These are phyloP conservation scores for Syrphus vitripennis DNA, from an alignment of 2,888 invertebrate species.

Conservation along the genomic window DNA sequence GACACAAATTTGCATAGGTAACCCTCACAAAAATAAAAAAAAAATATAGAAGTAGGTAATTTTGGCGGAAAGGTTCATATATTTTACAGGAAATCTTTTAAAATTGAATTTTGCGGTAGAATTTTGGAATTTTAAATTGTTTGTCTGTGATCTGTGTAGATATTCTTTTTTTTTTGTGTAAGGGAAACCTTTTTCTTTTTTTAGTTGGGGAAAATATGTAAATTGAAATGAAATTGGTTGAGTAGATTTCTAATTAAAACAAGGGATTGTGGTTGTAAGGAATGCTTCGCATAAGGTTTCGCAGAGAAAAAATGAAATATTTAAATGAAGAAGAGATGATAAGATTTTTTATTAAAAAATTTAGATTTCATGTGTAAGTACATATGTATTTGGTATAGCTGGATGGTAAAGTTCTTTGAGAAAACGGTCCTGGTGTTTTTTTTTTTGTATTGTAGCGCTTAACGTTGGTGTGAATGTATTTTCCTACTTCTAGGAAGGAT, in stretches of 20 bases:
- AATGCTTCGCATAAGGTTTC: no score
- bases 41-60: not conserved
- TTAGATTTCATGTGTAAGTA: no score
- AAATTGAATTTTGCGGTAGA: not conserved
- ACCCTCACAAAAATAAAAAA: not conserved
- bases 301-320: no score
- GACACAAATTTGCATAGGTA: slow-evolving; percentile 29
- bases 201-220: not conserved
- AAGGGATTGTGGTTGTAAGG: not conserved
- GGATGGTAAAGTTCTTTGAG: no score
- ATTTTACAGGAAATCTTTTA: not conserved
- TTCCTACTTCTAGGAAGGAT: no score
- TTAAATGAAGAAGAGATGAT: no score
- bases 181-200: not conserved
- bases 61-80: not conserved
- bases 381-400: no score
- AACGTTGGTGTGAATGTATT: no score
- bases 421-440: no score
- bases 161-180: not conserved
- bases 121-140: not conserved
- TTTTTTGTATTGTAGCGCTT: no score
- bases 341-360: no score
- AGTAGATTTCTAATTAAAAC: not conserved
- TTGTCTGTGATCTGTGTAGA: no score
- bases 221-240: not conserved